Base-by-base conservation (phyloP, 2,797 vertebrate species). In the Eupleurogrammus muticus region DNA sequence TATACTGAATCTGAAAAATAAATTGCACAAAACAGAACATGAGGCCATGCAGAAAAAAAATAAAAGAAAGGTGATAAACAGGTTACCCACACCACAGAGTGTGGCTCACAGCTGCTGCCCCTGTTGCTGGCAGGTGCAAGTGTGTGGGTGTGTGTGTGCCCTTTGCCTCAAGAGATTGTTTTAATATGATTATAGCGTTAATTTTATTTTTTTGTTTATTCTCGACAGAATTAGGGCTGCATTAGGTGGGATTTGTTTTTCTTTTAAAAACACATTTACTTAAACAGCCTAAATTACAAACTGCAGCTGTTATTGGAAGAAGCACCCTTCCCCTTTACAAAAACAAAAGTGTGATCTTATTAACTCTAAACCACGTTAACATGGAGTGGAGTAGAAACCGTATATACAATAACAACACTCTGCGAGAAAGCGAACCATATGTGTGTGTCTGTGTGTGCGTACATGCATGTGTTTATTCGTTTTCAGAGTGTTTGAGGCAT, bases 201-300 rank as follows among this genome's bases (percentile, higher is more conserved):
- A 78, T 78, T 68, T n/a, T 77, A 42, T 57, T 42, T 63, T 79
- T 83, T 78, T 28, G 74, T 83, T 82, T 76, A 56, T 82, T 85
- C 47, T 19, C 74, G 80, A 89, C 66, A 69, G 2, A 70, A 79
- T 90, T 77, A 86, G 71, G 77, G 19, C 24, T 51, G 23, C 42
- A 60, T 77, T 75, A 73, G 53, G 48, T 1, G n/a, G 80, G 2
- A 75, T 70, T 80, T 77, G 42, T 46, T 53, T 63, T 38, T 50
- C 46, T 53, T 63, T 38, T 50, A 53, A 40, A 66, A 54, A 65
- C 46, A 36, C 48, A 44, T 38, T 20, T 36, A 66, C 20, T 19
- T 46, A 40, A 65, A 56, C 51, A 47, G 58, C 60, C 32, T 38
- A 38, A 78, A 80, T 65, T 55, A 35, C 57, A 75, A 75, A 56